These are phyloP conservation scores for Lochmaea capreae DNA, from an alignment of 2,888 invertebrate genomes.

Conservation along the genomic window DNA sequence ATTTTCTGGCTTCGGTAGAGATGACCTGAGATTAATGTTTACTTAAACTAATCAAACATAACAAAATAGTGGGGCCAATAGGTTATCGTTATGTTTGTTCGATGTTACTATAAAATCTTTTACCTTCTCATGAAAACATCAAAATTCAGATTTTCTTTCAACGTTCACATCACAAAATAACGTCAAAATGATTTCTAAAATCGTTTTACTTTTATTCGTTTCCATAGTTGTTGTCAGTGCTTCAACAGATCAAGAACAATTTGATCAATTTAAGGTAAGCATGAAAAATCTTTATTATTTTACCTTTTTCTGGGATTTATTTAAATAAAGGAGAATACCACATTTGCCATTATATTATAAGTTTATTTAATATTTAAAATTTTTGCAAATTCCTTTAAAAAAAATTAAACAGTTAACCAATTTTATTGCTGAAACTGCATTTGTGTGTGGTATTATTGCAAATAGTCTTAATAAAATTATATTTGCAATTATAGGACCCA, in stretches of 20 bases:
- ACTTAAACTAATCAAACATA: neutral
- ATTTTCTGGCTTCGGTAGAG: neutral
- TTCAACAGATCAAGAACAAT: slow-evolving; percentile 16
- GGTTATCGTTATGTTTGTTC: neutral
- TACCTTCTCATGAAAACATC: neutral
- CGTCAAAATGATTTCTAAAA: slow-evolving; percentile 18
- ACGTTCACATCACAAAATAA: neutral
- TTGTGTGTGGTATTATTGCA: too few relatives aligned
- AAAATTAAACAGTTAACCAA: too few relatives aligned
- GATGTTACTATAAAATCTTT: neutral
- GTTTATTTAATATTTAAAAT: too few relatives aligned
- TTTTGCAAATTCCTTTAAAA: too few relatives aligned
- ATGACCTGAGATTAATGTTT: neutral
- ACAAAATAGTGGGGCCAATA: neutral
- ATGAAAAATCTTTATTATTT: neutral
- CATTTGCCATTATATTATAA: too few relatives aligned
- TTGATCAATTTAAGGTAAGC: slow-evolving; percentile 19
- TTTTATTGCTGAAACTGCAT: too few relatives aligned
- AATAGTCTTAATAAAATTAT: too few relatives aligned
- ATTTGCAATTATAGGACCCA: too few relatives aligned
- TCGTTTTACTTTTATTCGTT: slow-evolving; percentile 8
- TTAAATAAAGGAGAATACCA: too few relatives aligned
- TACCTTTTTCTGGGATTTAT: neutral
- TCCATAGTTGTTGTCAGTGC: slow-evolving; percentile 15
- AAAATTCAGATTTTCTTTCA: neutral